These are phyloP conservation scores for Nephrocerus scutellatus DNA, from an alignment of 2,888 invertebrate genomes.

Conservation along the genomic window DNA sequence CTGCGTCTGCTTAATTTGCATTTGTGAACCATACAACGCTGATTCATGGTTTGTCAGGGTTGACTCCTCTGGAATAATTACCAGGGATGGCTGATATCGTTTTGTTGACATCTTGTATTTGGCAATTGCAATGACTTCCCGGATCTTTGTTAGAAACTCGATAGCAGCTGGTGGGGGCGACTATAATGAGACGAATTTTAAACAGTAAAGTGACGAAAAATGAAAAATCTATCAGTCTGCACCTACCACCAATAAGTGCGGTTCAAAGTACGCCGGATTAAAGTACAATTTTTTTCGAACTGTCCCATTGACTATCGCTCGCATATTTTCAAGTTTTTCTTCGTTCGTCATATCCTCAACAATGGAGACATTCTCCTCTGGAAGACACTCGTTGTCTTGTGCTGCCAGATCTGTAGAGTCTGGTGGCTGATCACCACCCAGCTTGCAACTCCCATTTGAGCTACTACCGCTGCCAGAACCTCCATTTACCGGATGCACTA, in stretches of 20 bases:
- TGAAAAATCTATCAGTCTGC: too few species aligned
- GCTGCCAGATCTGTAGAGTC: slow-evolving; percentile 36
- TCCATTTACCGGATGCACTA: slow-evolving; percentile 61
- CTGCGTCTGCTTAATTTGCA: slow-evolving; percentile 40
- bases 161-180: slow-evolving; percentile 70
- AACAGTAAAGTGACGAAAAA: background rate
- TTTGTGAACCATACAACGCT: slow-evolving; percentile 50
- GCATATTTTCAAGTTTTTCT: slow-evolving; percentile 59
- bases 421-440: slow-evolving; percentile 24
- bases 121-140: slow-evolving; percentile 84
- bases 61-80: slow-evolving; percentile 72
- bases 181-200: background rate
- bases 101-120: slow-evolving; percentile 81
- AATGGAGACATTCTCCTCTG: slow-evolving; percentile 79
- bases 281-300: slow-evolving; percentile 76
- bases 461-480: background rate
- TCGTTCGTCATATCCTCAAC: slow-evolving; percentile 65
- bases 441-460: slow-evolving; percentile 14
- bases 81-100: slow-evolving; percentile 68
- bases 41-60: slow-evolving; percentile 27
- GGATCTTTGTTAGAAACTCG: slow-evolving; percentile 80
- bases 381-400: slow-evolving; percentile 59
- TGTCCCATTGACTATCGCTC: slow-evolving; percentile 59
- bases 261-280: slow-evolving; percentile 87
- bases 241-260: slow-evolving; percentile 71